Evolutionary conservation across 2,113 vertebrate species (phyloP).

Genomic region (Talpa occidentalis): DNA sequence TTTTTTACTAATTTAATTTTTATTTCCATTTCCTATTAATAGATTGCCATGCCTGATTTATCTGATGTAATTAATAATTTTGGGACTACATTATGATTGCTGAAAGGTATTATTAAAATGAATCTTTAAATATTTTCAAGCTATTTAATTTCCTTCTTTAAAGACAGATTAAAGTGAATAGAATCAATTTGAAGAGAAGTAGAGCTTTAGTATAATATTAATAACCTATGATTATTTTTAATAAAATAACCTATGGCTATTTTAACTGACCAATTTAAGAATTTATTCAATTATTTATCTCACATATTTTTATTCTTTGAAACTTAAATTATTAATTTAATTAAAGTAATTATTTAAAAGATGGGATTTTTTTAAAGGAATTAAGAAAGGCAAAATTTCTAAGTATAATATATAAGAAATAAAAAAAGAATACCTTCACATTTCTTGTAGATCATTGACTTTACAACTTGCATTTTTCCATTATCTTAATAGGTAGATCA

Average conservation of each 20-base stretch:
- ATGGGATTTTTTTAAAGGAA: neutral
- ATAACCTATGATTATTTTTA: slow-evolving; percentile 35
- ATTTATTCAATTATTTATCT: slow-evolving; percentile 38
- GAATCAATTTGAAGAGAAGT: slow-evolving; percentile 37
- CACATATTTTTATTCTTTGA: slow-evolving; percentile 42
- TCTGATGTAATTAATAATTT: slow-evolving; percentile 75
- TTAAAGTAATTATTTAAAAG: slow-evolving; percentile 40
- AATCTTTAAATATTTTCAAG: slow-evolving; percentile 64
- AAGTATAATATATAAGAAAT: neutral
- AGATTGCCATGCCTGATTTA: slow-evolving; percentile 66
- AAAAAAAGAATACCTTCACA: neutral
- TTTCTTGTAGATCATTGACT: neutral
- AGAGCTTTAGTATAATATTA: slow-evolving; percentile 20
- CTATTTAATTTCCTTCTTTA: slow-evolving; percentile 60
- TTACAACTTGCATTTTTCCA: slow-evolving; percentile 6
- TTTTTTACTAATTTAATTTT: slow-evolving; percentile 75
- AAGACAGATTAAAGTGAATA: slow-evolving; percentile 30
- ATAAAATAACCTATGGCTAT: neutral
- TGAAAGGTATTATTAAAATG: slow-evolving; percentile 59
- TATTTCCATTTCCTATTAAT: slow-evolving; percentile 68
- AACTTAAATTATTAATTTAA: slow-evolving; percentile 10
- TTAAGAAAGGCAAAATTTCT: neutral
- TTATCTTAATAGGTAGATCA: neutral
- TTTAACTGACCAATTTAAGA: slow-evolving; percentile 44
- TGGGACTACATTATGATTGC: slow-evolving; percentile 24